phyloP scores from a whole-genome alignment of 2,113 vertebrate species.

The Silurus asotus region DNA sequence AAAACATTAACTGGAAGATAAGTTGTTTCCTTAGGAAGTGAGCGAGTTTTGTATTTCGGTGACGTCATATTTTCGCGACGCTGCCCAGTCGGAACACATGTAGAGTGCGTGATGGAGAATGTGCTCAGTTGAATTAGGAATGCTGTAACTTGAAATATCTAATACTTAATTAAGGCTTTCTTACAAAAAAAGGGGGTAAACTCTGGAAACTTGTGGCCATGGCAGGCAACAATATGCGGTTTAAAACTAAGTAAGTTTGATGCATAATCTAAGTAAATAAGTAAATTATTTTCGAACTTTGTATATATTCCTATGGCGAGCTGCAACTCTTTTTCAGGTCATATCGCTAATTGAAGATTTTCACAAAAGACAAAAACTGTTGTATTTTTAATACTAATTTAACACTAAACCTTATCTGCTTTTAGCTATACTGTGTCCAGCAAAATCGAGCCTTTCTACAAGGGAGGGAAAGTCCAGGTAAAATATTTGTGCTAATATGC shows the following conservation, averaged over 20 bases:
- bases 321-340: too few relatives aligned
- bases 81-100: slow-evolving; percentile 30
- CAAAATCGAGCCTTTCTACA: slow-evolving; percentile 94
- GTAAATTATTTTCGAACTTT: neutral
- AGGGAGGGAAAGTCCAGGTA: slow-evolving; percentile 94
- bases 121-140: neutral
- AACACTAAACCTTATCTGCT: neutral
- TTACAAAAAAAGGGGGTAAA: neutral
- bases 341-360: neutral
- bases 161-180: too few relatives aligned
- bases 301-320: neutral
- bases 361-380: neutral
- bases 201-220: slow-evolving; percentile 48
- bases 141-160: neutral
- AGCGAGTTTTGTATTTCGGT: neutral
- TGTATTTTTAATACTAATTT: neutral
- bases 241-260: slow-evolving; percentile 75
- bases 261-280: neutral
- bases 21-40: neutral
- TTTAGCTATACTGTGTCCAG: slow-evolving; percentile 80
- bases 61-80: slow-evolving; percentile 45
- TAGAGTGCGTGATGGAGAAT: slow-evolving; percentile 15
- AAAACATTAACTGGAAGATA: neutral
- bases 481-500: neutral
- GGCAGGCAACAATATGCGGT: slow-evolving; percentile 66